Evolutionary conservation across 1,140 invertebrate genomes (phyloP), one percentile per base, ranked within the genome.

Genomic region (Pseudomyrmex flavicornis): DNA sequence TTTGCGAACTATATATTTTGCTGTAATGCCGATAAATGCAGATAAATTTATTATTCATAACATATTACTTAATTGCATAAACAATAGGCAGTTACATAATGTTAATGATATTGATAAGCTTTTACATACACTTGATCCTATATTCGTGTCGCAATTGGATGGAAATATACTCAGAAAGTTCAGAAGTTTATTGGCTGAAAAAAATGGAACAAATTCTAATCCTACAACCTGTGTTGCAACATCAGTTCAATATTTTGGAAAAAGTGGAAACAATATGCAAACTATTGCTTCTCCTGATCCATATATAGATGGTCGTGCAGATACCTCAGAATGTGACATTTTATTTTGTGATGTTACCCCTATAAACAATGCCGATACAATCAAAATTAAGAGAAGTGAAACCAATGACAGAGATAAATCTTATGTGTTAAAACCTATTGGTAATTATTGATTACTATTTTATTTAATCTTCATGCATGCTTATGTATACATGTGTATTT

Each of bases 51-150:
- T 82, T 26, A 15, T 84, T 1, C 15, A 82, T 3, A 20, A 7
- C 0, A 52, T 89, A 68, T 56, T 89, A 46, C 0, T 0, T 7
- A 72, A 86, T 26, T 86, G 82, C 52, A 56, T 62, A 73, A 8
- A 1, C 0, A 61, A 17, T 26, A 1, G 20, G 48, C 35, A 22
- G 0, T 44, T 52, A n/a, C 2, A 82, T 12, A 82, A 86, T 10
- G 13, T 89, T 77, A 44, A 88, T 9, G 20, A 20, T 12, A 84
- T 74, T 20, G 35, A 35, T 35, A 35, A 35, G 35, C 59, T 86
- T 7, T 56, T 88, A 17, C 2, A 0, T 10, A 86, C 83, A 58
- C 9, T 86, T 8, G 0, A 15, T 35, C 4, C n/a, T 20, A 9
- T 9, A 0, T 15, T 50, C 54, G 12, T 5, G 8, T 59, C n/a